Conservation (phyloP, 2,888 invertebrate genomes). For the Drosophila tripunctata region DNA sequence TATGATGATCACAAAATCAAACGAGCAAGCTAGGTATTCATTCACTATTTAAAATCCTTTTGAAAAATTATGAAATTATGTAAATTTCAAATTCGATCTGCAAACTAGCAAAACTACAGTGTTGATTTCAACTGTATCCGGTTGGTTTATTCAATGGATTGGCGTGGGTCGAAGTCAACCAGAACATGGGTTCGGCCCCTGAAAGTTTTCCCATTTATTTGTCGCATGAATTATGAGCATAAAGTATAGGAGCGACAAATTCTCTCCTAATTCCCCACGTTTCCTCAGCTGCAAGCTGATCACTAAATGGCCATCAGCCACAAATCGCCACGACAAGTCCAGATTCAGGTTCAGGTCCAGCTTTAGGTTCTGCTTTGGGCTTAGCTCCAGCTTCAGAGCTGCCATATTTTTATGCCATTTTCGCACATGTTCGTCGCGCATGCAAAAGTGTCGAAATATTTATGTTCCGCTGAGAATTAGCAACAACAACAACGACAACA, state of each 20-base stretch:
- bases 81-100: conserved; percentile 39
- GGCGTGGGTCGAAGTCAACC: conserved; percentile 2
- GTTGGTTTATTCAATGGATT: conserved; percentile 17
- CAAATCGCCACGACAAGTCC: conserved; percentile 23
- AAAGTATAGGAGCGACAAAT: conserved; percentile 76
- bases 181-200: conserved; percentile 6
- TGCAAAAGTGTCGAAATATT: conserved; percentile 81
- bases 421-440: conserved; percentile 70
- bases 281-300: conserved; percentile 8
- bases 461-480: conserved; percentile 74
- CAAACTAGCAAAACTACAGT: neutral
- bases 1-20: too few relatives aligned
- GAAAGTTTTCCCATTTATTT: conserved; percentile 60
- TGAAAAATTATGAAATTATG: conserved; percentile 20
- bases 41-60: neutral
- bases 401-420: conserved; percentile 79
- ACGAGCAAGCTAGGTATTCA: too few relatives aligned
- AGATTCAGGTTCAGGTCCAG: neutral
- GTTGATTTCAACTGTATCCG: conserved; percentile 54
- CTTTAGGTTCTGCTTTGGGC: neutral
- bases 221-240: conserved; percentile 83
- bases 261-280: conserved; percentile 17
- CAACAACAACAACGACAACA: conserved; percentile 39
- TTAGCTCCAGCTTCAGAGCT: conserved; percentile 37
- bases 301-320: conserved; percentile 67